Evolutionary conservation across 2,888 invertebrate genomes (phyloP).

Genomic region (Xylocampa areola): DNA sequence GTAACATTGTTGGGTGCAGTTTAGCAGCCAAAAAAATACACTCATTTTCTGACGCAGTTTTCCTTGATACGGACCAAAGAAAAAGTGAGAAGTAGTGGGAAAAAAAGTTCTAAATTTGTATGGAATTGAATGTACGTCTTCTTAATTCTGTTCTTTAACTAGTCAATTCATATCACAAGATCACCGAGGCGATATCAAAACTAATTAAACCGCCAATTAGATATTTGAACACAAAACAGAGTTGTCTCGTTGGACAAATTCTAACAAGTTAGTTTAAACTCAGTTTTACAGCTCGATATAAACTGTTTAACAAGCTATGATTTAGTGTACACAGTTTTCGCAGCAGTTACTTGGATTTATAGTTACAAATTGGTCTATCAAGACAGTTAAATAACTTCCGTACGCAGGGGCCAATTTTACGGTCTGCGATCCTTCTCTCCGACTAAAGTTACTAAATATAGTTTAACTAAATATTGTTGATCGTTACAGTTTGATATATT

Average conservation of each 20-base stretch:
- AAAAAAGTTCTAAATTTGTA: background rate
- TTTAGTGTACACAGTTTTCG: slow-evolving; percentile 54
- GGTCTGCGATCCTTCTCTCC: slow-evolving; percentile 37
- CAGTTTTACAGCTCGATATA: slow-evolving; percentile 40
- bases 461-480: background rate
- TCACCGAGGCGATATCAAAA: slow-evolving; percentile 3
- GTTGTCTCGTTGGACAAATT: slow-evolving; percentile 43
- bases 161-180: slow-evolving; percentile 17
- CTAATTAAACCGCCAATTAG: slow-evolving; percentile 13
- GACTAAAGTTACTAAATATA: slow-evolving; percentile 17
- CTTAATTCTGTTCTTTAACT: slow-evolving; percentile 5
- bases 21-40: too few species aligned
- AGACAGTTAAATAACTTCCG: slow-evolving; percentile 58
- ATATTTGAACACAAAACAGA: slow-evolving; percentile 41
- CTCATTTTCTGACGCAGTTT: too few species aligned
- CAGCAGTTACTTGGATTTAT: slow-evolving; percentile 54
- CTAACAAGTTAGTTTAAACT: slow-evolving; percentile 47
- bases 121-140: too few species aligned
- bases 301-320: slow-evolving; percentile 45
- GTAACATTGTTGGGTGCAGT: too few species aligned
- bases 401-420: slow-evolving; percentile 58
- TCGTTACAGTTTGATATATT: slow-evolving; percentile 24
- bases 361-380: slow-evolving; percentile 62
- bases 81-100: too few species aligned
- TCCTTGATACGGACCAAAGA: too few species aligned